Conservation (phyloP, 2,113 vertebrate genomes). For the human region GRCh38 chr4:164019001-164019500, state of each 20-base stretch:
- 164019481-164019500: neutral
- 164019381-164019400: neutral
- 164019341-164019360: neutral
- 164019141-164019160: neutral
- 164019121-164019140: neutral
- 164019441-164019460: neutral
- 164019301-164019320: neutral
- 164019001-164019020: neutral
- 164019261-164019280: neutral
- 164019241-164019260: neutral
- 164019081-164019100: neutral
- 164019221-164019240: neutral
- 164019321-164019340: neutral
- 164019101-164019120: neutral
- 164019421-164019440: neutral
- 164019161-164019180: neutral
- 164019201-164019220: neutral
- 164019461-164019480: neutral
- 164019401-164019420: neutral
- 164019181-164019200: neutral
- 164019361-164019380: neutral
- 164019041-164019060: neutral
- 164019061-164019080: neutral
- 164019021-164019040: neutral
- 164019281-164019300: neutral